Conservation (phyloP, 1,140 invertebrate genomes). For the Drosophila subpulchrella region DNA sequence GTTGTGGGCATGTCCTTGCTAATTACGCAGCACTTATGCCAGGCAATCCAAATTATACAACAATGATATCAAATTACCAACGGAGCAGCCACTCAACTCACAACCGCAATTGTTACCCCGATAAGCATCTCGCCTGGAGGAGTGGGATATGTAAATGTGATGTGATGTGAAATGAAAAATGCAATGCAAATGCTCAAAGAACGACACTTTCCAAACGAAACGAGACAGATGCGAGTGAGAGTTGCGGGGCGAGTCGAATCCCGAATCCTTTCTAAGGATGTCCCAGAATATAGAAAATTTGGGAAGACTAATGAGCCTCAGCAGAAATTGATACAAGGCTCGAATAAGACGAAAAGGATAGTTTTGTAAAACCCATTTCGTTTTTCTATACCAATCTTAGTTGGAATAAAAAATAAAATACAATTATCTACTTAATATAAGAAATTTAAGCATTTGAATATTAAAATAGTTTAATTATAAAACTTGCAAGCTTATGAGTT, state of each 20-base stretch:
- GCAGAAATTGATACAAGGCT: background rate
- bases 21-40: constrained; percentile 83
- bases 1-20: constrained; percentile 80
- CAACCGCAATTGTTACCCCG: constrained; percentile 74
- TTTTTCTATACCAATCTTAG: background rate
- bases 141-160: constrained; percentile 68
- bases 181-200: constrained; percentile 42
- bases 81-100: constrained; percentile 28
- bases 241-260: background rate
- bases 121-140: constrained; percentile 51
- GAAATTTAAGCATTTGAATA: too few relatives aligned
- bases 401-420: too few relatives aligned
- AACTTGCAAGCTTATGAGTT: too few relatives aligned
- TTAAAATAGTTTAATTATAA: too few relatives aligned
- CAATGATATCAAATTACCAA: constrained; percentile 81
- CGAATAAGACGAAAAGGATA: background rate
- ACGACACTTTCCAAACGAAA: constrained; percentile 12
- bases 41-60: constrained; percentile 82
- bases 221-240: constrained; percentile 35
- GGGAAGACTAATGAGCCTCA: background rate
- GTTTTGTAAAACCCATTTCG: background rate
- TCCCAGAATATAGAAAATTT: background rate
- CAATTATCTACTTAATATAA: too few relatives aligned
- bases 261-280: background rate
- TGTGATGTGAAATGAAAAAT: constrained; percentile 62